These are phyloP conservation scores for Altica lythri DNA, from an alignment of 2,888 invertebrate genomes.

Conservation along the genomic window DNA sequence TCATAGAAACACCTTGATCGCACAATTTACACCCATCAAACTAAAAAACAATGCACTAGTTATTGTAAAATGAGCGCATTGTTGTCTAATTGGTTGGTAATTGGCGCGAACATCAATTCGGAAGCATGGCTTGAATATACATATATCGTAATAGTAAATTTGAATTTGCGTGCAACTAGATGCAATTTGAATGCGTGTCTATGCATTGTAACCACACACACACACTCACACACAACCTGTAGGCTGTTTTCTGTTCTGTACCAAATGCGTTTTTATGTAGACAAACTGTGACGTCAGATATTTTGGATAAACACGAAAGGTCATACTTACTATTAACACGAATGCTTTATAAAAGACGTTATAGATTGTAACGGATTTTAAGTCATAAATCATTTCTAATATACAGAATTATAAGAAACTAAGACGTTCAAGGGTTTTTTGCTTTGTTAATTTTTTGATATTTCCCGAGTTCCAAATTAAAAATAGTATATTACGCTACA, in stretches of 20 bases:
- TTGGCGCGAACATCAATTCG: conserved; percentile 44
- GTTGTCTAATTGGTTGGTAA: conserved; percentile 45
- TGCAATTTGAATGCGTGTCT: not conserved
- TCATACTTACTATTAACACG: not conserved
- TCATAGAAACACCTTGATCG: conserved; percentile 16
- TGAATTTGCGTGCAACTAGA: not conserved
- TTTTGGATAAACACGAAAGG: conserved; percentile 17
- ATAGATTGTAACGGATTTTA: no score
- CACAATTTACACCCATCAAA: conserved; percentile 11
- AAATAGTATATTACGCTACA: no score
- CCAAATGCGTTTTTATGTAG: not conserved
- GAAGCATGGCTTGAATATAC: conserved; percentile 41
- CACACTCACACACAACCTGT: not conserved
- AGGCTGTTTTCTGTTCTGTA: not conserved
- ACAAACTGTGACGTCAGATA: not conserved
- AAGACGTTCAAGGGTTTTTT: no score
- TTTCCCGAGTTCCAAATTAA: no score
- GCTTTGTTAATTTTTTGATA: no score
- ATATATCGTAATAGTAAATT: conserved; percentile 29
- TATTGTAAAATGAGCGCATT: conserved; percentile 41
- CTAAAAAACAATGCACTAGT: conserved; percentile 40
- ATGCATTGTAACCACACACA: no score
- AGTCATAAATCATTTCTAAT: no score
- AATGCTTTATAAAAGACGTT: no score
- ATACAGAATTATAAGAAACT: no score